Conservation (phyloP, 2,113 vertebrate genomes). For the Thunnus maccoyii region DNA sequence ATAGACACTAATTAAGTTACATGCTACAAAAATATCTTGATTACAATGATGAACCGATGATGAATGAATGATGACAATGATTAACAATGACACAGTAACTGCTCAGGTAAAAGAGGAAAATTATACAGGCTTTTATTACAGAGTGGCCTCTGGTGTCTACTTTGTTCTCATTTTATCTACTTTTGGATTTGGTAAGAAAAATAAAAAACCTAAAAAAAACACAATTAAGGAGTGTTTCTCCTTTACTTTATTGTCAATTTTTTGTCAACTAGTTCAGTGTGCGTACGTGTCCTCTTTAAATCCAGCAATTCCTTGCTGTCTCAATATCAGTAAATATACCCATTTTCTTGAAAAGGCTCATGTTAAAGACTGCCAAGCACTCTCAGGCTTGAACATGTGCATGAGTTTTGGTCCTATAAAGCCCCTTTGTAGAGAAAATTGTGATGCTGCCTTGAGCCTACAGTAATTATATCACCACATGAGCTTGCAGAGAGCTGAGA, state of each 20-base stretch:
- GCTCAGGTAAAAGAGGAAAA: not conserved
- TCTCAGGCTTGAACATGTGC: too few species aligned
- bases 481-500: not conserved
- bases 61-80: too few species aligned
- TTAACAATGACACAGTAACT: not conserved
- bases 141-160: not conserved
- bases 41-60: too few species aligned
- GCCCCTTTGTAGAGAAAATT: too few species aligned
- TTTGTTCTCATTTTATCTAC: not conserved
- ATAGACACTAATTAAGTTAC: not conserved
- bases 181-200: not conserved
- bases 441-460: too few species aligned
- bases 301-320: too few species aligned
- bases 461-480: too few species aligned
- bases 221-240: not conserved
- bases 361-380: too few species aligned
- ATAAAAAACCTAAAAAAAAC: not conserved
- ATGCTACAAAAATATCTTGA: not conserved
- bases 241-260: not conserved
- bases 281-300: too few species aligned
- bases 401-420: not conserved
- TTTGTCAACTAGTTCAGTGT: not conserved
- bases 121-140: not conserved
- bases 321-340: too few species aligned
- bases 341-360: too few species aligned